Base-by-base conservation (phyloP, 2,797 vertebrate species). In the Anabacerthia variegaticeps region DNA sequence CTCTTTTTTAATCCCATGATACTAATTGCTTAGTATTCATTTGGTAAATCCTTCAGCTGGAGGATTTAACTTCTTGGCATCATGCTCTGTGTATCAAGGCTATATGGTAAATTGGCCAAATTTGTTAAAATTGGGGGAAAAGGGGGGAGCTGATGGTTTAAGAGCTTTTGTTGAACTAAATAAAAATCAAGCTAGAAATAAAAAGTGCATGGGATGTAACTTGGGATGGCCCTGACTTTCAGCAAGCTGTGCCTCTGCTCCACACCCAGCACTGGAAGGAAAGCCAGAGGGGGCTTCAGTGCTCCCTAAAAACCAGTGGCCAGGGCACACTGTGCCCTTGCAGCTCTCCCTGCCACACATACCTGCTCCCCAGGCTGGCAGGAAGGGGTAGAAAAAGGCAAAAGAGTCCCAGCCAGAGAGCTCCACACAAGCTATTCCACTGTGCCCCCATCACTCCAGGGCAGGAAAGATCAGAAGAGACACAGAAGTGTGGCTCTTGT, bases 301-400 rank as follows among this genome's bases (percentile, higher is more conserved):
- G 12, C 30, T 14, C 61, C 9, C 56, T 43, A 26, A 58, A 88
- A 74, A 6, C 41, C 22, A 7, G 24, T 36, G 89, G 44, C 37
- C 61, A 49, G 54, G 41, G 18, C 46, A 18, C 2, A 0, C 0
- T 12, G 20, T 1, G 1, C 23, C 23, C n/a, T 46, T 30, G 16
- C 44, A 88, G 61, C 39, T 63, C 14, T 56, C 41, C 41, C 36
- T 63, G 56, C n/a, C 75, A 12, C 49, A 27, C 3, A 1, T 16
- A 55, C 3, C 20, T 12, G 11, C 48, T 66, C 34, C 73, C 37
- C 21, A 27, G 14, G 39, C 52, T 49, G 34, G 2, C 2, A 6
- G 2, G 32, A 49, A 51, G 28, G 55, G 26, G 26, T 36, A 46
- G n/a, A 58, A 46, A 62, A 59, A 19, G 58, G 24, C 56, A 62